These are phyloP conservation scores for Ceriagrion tenellum DNA, from an alignment of 2,888 invertebrate genomes.

Conservation along the genomic window DNA sequence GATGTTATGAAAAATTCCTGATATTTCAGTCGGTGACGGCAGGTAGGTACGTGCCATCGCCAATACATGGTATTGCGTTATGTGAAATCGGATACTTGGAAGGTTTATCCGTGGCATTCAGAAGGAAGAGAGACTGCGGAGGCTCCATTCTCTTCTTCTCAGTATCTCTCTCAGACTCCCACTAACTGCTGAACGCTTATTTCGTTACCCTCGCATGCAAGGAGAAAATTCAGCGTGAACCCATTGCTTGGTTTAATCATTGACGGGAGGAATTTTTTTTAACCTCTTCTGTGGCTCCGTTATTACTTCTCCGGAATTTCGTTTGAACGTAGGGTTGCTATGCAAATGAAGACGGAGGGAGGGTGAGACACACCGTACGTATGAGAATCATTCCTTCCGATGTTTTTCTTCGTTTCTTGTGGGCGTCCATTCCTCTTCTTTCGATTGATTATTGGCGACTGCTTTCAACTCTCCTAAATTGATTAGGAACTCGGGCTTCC, in stretches of 20 bases:
- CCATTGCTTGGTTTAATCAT: not conserved
- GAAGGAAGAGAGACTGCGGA: no score
- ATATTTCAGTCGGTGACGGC: no score
- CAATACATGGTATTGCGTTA: no score
- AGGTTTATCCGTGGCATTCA: no score
- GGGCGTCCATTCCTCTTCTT: not conserved
- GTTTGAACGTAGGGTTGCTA: not conserved
- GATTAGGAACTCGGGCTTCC: constrained; percentile 15
- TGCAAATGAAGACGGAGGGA: not conserved
- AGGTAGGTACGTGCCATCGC: no score
- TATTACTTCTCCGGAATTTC: not conserved
- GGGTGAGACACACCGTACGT: not conserved
- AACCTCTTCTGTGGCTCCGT: not conserved
- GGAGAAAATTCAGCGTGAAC: not conserved
- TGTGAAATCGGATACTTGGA: no score
- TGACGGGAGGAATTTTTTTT: not conserved
- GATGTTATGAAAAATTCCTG: no score
- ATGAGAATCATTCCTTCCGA: not conserved
- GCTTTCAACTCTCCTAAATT: constrained; percentile 26
- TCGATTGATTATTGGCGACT: constrained; percentile 25
- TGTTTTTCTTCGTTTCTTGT: not conserved
- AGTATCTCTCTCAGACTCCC: not conserved
- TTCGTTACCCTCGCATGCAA: not conserved
- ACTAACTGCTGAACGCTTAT: not conserved
- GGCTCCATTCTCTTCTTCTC: not conserved